phyloP scores from a whole-genome alignment of 2,797 vertebrate species.

The Pagetopsis macropterus region DNA sequence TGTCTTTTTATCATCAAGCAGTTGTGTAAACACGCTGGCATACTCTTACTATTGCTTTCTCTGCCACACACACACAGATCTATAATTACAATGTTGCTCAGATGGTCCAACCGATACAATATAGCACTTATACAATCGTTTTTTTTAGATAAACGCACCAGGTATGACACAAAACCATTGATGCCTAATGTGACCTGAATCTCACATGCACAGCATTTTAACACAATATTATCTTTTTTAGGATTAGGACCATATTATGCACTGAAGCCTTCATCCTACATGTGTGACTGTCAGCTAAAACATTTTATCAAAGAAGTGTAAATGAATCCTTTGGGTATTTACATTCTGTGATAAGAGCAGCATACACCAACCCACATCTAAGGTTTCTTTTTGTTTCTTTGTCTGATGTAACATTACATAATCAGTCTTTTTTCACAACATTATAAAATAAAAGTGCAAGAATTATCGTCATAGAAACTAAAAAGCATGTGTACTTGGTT shows the following conservation, averaged over 20 bases:
- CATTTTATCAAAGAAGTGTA: slow-evolving; percentile 36
- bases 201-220: background rate
- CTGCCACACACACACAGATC: slow-evolving; percentile 23
- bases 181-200: slow-evolving; percentile 6
- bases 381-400: slow-evolving; percentile 16
- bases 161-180: background rate
- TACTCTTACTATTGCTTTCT: slow-evolving; percentile 18
- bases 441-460: slow-evolving; percentile 25
- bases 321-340: slow-evolving; percentile 54
- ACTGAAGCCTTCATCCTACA: slow-evolving; percentile 34
- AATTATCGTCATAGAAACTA: slow-evolving; percentile 53
- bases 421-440: slow-evolving; percentile 27
- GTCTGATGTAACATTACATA: slow-evolving; percentile 44
- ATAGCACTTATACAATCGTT: slow-evolving; percentile 26
- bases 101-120: slow-evolving; percentile 32
- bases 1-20: slow-evolving; percentile 54
- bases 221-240: background rate
- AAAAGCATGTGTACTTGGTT: slow-evolving; percentile 28
- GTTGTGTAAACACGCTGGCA: slow-evolving; percentile 48
- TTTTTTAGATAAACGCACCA: background rate
- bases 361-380: slow-evolving; percentile 20
- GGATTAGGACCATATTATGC: slow-evolving; percentile 48
- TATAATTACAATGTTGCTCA: slow-evolving; percentile 50
- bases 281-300: slow-evolving; percentile 45
- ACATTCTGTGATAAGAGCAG: slow-evolving; percentile 40